Conservation (phyloP, 2,888 invertebrate genomes). For the Drosophila mimetica region DNA sequence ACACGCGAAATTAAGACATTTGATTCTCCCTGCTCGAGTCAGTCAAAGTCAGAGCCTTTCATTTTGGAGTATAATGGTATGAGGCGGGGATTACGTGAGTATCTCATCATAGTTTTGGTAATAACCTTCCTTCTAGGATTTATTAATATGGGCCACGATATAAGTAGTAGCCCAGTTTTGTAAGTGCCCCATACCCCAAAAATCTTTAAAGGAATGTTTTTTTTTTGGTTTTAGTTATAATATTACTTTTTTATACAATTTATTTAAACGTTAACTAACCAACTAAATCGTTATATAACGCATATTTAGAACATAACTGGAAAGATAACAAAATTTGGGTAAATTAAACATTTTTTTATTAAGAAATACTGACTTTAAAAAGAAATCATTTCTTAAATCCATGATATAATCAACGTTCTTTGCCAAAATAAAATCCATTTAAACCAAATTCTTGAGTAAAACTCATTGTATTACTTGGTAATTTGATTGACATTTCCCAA, state of each 20-base stretch:
- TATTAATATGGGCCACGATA: constrained; percentile 34
- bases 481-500: neutral
- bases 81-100: neutral
- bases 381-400: neutral
- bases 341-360: no score
- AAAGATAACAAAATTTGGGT: no score
- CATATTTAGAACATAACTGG: no score
- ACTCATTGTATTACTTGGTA: neutral
- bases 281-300: no score
- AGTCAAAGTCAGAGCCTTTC: constrained; percentile 14
- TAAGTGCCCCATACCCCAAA: neutral
- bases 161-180: constrained; percentile 32
- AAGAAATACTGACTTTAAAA: no score
- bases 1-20: constrained; percentile 48
- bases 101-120: constrained; percentile 1
- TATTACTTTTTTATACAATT: no score
- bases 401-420: no score
- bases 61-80: constrained; percentile 9
- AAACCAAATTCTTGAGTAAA: neutral
- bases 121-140: constrained; percentile 5
- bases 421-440: no score
- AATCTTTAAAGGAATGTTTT: no score
- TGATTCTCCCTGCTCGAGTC: constrained; percentile 32
- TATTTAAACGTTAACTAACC: no score
- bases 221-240: no score